Evolutionary conservation across 1,140 invertebrate species (phyloP).

Genomic region (Papilio dardanus): DNA sequence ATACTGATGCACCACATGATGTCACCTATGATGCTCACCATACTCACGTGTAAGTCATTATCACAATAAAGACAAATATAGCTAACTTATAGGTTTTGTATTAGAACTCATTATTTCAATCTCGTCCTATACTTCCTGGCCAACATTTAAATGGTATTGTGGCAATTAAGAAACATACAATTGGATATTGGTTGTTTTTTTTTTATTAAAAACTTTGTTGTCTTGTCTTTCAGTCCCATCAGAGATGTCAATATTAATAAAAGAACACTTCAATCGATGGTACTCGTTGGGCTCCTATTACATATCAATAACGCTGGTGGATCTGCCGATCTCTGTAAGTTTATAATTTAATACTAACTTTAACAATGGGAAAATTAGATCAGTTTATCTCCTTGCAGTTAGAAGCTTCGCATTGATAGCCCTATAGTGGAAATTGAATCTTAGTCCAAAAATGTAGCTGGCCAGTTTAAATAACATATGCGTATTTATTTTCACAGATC

Average conservation of each 20-base stretch:
- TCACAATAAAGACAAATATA: too few species aligned
- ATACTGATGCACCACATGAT: slow-evolving; percentile 93
- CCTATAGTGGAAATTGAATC: too few species aligned
- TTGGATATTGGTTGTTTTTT: too few species aligned
- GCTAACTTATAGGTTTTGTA: too few species aligned
- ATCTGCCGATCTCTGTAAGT: slow-evolving; percentile 89
- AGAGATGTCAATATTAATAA: slow-evolving; percentile 94
- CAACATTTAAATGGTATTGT: too few species aligned
- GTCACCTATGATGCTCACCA: slow-evolving; percentile 93
- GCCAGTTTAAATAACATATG: background rate
- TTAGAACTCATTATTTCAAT: too few species aligned
- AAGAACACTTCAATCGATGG: slow-evolving; percentile 98
- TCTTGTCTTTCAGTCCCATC: slow-evolving; percentile 90
- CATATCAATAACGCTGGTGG: slow-evolving; percentile 92
- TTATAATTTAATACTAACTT: background rate
- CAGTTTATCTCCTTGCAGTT: too few species aligned
- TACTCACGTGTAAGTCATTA: slow-evolving; percentile 88
- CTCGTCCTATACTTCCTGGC: too few species aligned
- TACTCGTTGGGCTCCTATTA: slow-evolving; percentile 97
- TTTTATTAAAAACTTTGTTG: slow-evolving; percentile 23
- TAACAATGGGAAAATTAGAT: too few species aligned
- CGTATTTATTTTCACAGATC: slow-evolving; percentile 75
- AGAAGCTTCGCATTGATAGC: too few species aligned
- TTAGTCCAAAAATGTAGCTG: background rate
- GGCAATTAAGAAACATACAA: too few species aligned